Evolutionary conservation across 2,888 invertebrate genomes (phyloP).

Genomic region (Ochlodes sylvanus): DNA sequence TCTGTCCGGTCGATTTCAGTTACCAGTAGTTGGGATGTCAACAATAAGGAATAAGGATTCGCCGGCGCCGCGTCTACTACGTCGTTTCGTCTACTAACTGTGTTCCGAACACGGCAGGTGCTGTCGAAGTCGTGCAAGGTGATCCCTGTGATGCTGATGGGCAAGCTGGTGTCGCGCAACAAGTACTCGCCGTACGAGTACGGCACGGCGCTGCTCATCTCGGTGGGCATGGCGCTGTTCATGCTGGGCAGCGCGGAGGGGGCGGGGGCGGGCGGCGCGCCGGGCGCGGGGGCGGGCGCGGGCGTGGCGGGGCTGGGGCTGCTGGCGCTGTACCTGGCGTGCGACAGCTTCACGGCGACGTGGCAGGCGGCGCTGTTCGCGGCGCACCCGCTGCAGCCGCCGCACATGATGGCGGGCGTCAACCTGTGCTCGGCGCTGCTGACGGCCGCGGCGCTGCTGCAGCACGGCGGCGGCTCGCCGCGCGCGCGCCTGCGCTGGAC

Average conservation of each 20-base stretch:
- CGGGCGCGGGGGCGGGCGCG: constrained; percentile 88
- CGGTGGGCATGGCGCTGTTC: constrained; percentile 96
- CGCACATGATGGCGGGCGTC: constrained; percentile 89
- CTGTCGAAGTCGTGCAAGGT: constrained; percentile 99
- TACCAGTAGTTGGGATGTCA: too few relatives aligned
- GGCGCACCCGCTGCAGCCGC: constrained; percentile 81
- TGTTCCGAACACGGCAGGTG: constrained; percentile 84
- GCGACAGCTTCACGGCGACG: constrained; percentile 99
- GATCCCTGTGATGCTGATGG: constrained; percentile 99
- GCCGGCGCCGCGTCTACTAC: too few relatives aligned
- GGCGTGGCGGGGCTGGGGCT: constrained; percentile 91
- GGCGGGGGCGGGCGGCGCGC: constrained; percentile 64
- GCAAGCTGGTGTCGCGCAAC: constrained; percentile 93
- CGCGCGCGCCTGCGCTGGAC: constrained; percentile 64
- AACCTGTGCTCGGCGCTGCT: constrained; percentile 96
- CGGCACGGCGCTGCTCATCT: constrained; percentile 94
- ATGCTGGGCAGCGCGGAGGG: constrained; percentile 91
- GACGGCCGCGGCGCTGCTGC: constrained; percentile 93
- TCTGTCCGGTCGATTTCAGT: too few relatives aligned
- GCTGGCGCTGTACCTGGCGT: constrained; percentile 94
- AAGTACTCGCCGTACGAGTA: constrained; percentile 97
- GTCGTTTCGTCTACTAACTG: too few relatives aligned
- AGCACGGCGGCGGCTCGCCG: constrained; percentile 37
- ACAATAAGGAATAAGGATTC: too few relatives aligned
- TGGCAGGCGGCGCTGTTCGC: constrained; percentile 98